Evolutionary conservation across 2,888 invertebrate species (phyloP).

Genomic region (Chrysolina americana): DNA sequence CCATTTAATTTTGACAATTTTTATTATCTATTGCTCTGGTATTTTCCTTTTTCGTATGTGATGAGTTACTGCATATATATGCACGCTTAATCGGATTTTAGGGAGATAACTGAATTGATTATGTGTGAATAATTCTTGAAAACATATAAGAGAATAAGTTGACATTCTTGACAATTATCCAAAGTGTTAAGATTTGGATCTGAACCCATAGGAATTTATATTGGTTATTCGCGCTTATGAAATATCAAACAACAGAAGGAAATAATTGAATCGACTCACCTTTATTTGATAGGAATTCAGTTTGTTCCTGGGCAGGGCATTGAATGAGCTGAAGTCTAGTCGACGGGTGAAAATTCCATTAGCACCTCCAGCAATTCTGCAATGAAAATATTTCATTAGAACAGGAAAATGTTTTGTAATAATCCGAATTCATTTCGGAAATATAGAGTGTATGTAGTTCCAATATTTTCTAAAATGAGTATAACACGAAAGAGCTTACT

Average conservation of each 20-base stretch:
- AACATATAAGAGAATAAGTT: too few species aligned
- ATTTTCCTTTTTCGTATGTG: too few species aligned
- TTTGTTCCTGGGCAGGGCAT: slow-evolving; percentile 93
- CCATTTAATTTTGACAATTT: too few species aligned
- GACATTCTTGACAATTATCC: too few species aligned
- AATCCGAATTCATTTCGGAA: too few species aligned
- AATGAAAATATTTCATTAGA: slow-evolving; percentile 63
- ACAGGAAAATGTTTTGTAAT: background rate
- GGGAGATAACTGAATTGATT: too few species aligned
- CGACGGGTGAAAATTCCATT: slow-evolving; percentile 95
- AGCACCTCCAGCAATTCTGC: slow-evolving; percentile 88
- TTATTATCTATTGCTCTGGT: too few species aligned
- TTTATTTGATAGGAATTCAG: slow-evolving; percentile 99
- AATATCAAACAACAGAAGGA: background rate
- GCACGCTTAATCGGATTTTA: too few species aligned
- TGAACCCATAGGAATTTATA: background rate
- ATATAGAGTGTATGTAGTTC: background rate
- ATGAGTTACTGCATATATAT: too few species aligned
- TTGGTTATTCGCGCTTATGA: background rate
- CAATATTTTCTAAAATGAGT: too few species aligned
- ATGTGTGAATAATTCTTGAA: too few species aligned
- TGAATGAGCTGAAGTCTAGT: slow-evolving; percentile 95
- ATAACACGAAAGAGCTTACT: too few species aligned
- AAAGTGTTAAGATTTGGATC: background rate
- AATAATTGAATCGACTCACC: slow-evolving; percentile 74